These are phyloP conservation scores for Sebastolobus altivelis DNA, from an alignment of 2,797 vertebrate species.

Conservation along the genomic window DNA sequence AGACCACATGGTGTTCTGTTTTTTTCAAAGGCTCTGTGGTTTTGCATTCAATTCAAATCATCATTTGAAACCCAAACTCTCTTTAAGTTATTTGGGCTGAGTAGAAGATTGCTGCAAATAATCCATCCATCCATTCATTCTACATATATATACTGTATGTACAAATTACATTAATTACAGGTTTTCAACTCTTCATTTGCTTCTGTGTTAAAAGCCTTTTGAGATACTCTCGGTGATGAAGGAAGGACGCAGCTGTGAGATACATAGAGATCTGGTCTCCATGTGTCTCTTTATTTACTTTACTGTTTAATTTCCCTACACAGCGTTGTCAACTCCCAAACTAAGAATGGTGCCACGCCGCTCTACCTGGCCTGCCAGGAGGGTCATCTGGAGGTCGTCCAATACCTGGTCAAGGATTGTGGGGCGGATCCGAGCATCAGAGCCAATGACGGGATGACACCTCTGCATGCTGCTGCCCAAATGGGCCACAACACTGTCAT, in stretches of 20 bases:
- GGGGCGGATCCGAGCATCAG: slow-evolving; percentile 89
- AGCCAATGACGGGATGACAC: slow-evolving; percentile 95
- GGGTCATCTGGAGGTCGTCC: slow-evolving; percentile 96
- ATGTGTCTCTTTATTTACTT: slow-evolving; percentile 7
- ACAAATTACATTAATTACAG: not conserved
- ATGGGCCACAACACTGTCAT: slow-evolving; percentile 97
- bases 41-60: slow-evolving; percentile 51
- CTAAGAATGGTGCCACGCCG: slow-evolving; percentile 97
- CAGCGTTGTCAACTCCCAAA: slow-evolving; percentile 93
- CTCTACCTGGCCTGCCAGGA: slow-evolving; percentile 99
- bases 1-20: not conserved
- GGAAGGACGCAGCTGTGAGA: not conserved
- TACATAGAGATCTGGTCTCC: not conserved
- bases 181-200: not conserved
- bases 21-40: not conserved
- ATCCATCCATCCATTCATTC: not conserved
- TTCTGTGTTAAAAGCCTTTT: not conserved
- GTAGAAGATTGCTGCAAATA: not conserved
- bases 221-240: not conserved
- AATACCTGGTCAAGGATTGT: slow-evolving; percentile 96
- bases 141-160: not conserved
- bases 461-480: slow-evolving; percentile 95
- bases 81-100: not conserved
- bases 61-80: slow-evolving; percentile 22
- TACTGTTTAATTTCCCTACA: slow-evolving; percentile 65